Percentiles rank a stretch among this genome's conserved stretches.
Evolutionary conservation across 2,113 vertebrate genomes (phyloP).

Genomic region (Aegypius monachus): DNA sequence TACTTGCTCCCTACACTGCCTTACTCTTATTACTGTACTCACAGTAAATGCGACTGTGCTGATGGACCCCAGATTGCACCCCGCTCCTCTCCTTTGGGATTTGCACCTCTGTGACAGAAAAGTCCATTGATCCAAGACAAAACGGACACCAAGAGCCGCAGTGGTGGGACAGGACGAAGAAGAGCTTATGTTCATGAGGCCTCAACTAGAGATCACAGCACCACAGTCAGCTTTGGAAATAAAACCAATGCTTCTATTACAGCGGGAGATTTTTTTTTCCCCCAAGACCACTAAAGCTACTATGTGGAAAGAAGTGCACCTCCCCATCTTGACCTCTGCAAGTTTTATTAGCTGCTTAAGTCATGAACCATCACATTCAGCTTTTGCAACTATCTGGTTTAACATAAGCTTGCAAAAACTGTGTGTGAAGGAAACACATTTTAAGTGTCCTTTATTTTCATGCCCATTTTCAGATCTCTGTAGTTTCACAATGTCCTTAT

Average conservation of each 20-base stretch:
- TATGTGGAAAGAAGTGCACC: too few species aligned
- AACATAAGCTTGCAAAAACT: not conserved
- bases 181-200: not conserved
- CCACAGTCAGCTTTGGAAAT: not conserved
- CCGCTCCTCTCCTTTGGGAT: not conserved
- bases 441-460: conserved; percentile 8
- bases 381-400: not conserved
- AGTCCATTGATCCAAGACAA: not conserved
- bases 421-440: not conserved
- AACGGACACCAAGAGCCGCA: rapidly evolving
- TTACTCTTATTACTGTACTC: not conserved
- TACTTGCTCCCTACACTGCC: not conserved
- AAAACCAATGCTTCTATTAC: not conserved
- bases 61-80: not conserved
- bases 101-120: not conserved
- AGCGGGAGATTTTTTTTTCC: not conserved
- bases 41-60: not conserved
- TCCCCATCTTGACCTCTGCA: not conserved
- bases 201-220: not conserved
- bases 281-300: not conserved
- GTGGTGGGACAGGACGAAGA: rapidly evolving
- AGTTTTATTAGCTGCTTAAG: not conserved
- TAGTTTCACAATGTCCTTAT: conserved; percentile 9
- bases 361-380: not conserved
- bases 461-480: conserved; percentile 24